A percentile compares a stretch with the other conserved stretches of the same genome.
These are phyloP conservation scores for Adoxophyes honmai DNA, from an alignment of 1,140 invertebrate genomes.

Conservation along the genomic window DNA sequence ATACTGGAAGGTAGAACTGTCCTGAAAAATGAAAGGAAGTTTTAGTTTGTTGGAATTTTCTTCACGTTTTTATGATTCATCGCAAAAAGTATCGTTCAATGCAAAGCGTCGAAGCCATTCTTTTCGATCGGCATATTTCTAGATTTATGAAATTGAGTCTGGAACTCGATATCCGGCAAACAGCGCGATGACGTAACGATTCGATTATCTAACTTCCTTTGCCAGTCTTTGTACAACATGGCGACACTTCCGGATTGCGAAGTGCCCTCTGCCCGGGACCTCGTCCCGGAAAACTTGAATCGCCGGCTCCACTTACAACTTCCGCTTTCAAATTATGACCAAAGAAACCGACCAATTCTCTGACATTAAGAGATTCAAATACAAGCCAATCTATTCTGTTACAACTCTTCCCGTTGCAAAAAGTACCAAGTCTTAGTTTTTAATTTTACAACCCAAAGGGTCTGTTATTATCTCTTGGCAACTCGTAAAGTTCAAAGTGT, in stretches of 20 bases:
- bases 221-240: conserved; percentile 27
- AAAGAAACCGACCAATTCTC: neutral
- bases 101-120: neutral
- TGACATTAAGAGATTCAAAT: neutral
- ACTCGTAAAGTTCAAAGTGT: neutral
- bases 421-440: too few species aligned
- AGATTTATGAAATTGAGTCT: conserved; percentile 14
- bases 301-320: conserved; percentile 26
- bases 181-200: conserved; percentile 22
- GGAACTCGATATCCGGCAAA: conserved; percentile 27
- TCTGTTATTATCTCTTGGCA: too few species aligned
- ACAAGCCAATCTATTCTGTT: neutral
- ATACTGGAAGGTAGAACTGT: neutral
- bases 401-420: too few species aligned
- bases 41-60: neutral
- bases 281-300: conserved; percentile 33
- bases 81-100: neutral
- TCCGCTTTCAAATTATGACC: conserved; percentile 19
- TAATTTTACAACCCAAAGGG: too few species aligned
- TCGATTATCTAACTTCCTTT: conserved; percentile 27
- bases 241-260: conserved; percentile 32
- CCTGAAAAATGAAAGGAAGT: neutral
- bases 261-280: conserved; percentile 29
- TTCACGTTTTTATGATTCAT: conserved; percentile 11
- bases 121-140: conserved; percentile 10